Evolutionary conservation across 1,140 invertebrate species (phyloP).

Genomic region (Danaus melanippus): DNA sequence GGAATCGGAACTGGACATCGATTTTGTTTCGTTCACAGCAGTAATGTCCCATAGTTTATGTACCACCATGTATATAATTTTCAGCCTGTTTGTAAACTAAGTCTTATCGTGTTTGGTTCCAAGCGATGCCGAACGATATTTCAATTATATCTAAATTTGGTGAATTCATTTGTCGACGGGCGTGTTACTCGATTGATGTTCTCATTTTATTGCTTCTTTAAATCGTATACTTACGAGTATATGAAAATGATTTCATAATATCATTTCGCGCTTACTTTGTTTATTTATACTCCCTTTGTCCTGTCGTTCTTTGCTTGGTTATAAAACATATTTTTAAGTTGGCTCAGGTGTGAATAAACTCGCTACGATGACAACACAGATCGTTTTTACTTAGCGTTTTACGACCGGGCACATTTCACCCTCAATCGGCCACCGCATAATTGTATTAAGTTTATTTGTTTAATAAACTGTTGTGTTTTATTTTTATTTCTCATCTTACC

Average conservation of each 20-base stretch:
- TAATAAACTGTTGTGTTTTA: slow-evolving; percentile 23
- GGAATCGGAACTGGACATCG: slow-evolving; percentile 69
- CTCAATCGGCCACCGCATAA: slow-evolving; percentile 22
- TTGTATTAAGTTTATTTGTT: slow-evolving; percentile 27
- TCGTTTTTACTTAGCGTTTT: slow-evolving; percentile 49
- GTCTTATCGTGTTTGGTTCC: slow-evolving; percentile 55
- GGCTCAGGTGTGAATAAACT: slow-evolving; percentile 36
- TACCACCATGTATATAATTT: slow-evolving; percentile 30
- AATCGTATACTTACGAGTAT: slow-evolving; percentile 20
- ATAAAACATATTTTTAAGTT: slow-evolving; percentile 45
- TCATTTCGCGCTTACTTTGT: slow-evolving; percentile 14
- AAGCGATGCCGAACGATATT: slow-evolving; percentile 54
- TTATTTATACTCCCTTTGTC: slow-evolving; percentile 16
- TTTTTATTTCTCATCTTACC: slow-evolving; percentile 13
- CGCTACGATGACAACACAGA: slow-evolving; percentile 47
- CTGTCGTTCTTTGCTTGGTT: slow-evolving; percentile 15
- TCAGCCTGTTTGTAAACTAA: slow-evolving; percentile 48
- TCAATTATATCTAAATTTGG: slow-evolving; percentile 63
- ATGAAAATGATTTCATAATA: slow-evolving; percentile 15
- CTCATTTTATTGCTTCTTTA: slow-evolving; percentile 21
- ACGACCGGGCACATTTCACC: slow-evolving; percentile 28
- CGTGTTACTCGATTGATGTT: slow-evolving; percentile 46
- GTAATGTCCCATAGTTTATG: slow-evolving; percentile 64
- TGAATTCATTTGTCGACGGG: slow-evolving; percentile 58
- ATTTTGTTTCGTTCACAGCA: slow-evolving; percentile 63